Base-by-base conservation (phyloP, 1,140 invertebrate genomes). In the Drosophila varians region DNA sequence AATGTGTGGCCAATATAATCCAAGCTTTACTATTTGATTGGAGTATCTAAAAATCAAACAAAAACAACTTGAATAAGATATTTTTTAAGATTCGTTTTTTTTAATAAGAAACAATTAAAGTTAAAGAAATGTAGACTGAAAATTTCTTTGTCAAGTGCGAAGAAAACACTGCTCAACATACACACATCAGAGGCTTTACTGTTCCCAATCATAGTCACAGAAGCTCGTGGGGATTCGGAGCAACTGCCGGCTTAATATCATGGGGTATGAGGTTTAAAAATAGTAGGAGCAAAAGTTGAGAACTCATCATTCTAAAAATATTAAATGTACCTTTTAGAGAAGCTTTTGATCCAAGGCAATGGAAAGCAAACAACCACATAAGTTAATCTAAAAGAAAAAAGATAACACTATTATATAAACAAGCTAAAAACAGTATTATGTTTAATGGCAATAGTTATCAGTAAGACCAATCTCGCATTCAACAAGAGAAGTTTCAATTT, bases 201-300 rank as follows among this genome's bases (percentile, higher is more conserved):
- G 89, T 90, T 90, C 89, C 89, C 89, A 90, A 69, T 90, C 84
- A 90, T 80, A 90, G 89, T 90, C 89, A 90, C 89, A 89, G 68
- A 58, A 45, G 71, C 54, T 66, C 57, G 51, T 87, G 74, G 64
- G 55, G 74, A 54, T 49, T 90, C 71, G 65, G 55, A 31, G 38
- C 75, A 52, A 46, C 77, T 89, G 89, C 82, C 89, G 89, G 89
- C 89, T 90, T 90, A 84, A 89, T 90, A 89, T 90, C 79, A 56
- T 90, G 89, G 89, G 89, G 88, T 90, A 31, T 31, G 11, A 4
- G 11, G 28, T 21, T 21, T 21, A 21, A 21, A 21, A 2, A 2
- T 21, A 21, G 21, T n/a, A 5, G 34, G 4, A 12, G 34, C 0
- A 36, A 14, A 1, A 0, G 3, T 36, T 12, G 1, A 4, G 9